phyloP scores from a whole-genome alignment of 2,888 invertebrate genomes.

The Lasioglossum figueresi region DNA sequence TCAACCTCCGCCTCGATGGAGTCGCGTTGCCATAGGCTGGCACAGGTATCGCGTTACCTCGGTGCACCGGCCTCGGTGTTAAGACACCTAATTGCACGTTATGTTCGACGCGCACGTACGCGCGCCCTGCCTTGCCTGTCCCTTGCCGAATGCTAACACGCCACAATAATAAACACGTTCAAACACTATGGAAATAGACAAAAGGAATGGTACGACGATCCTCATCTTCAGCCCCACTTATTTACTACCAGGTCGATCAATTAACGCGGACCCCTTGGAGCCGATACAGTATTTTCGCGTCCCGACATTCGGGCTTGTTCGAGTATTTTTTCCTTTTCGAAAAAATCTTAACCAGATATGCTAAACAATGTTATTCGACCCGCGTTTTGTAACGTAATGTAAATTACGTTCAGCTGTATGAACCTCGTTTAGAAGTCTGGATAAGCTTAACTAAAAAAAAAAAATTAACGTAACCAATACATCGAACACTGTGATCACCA shows the following conservation, averaged over 20 bases:
- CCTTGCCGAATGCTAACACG: slow-evolving; percentile 53
- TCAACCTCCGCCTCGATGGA: slow-evolving; percentile 39
- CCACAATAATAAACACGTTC: neutral
- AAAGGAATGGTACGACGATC: neutral
- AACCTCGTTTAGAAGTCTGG: too few species aligned
- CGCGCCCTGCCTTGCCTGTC: slow-evolving; percentile 7
- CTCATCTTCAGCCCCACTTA: neutral
- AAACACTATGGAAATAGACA: neutral
- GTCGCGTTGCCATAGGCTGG: slow-evolving; percentile 49
- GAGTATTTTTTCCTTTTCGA: too few species aligned
- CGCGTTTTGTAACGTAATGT: too few species aligned
- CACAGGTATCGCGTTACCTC: slow-evolving; percentile 65
- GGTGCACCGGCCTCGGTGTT: slow-evolving; percentile 68
- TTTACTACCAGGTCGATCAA: neutral
- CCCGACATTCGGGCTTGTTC: too few species aligned
- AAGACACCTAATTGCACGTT: slow-evolving; percentile 74
- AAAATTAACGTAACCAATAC: neutral
- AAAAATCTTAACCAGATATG: too few species aligned
- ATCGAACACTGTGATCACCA: neutral
- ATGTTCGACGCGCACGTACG: slow-evolving; percentile 61
- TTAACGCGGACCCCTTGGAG: neutral
- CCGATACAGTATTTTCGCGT: neutral
- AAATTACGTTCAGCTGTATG: too few species aligned
- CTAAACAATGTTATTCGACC: too few species aligned
- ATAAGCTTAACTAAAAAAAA: too few species aligned